Evolutionary conservation across 2,797 vertebrate genomes (phyloP).

Genomic region (Sebastes steindachneri): DNA sequence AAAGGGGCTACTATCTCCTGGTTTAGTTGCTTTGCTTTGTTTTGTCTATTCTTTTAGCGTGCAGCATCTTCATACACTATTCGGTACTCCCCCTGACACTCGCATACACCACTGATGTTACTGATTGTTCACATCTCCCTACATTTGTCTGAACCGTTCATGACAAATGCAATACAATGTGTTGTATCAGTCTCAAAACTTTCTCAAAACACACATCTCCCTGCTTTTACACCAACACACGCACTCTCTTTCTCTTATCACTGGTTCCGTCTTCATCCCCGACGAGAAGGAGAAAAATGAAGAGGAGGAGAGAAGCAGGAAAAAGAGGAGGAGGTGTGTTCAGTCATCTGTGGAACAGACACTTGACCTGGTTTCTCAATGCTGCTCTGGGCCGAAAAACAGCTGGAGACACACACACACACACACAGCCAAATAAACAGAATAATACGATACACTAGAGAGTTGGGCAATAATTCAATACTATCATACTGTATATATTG

Average conservation of each 20-base stretch:
- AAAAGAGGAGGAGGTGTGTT: constrained; percentile 24
- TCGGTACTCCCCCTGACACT: neutral
- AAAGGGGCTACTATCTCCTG: neutral
- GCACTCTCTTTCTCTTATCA: neutral
- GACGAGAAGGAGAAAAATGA: neutral
- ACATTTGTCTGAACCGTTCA: neutral
- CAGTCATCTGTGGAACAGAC: constrained; percentile 61
- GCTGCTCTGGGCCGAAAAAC: constrained; percentile 44
- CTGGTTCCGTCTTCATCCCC: neutral
- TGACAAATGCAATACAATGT: neutral
- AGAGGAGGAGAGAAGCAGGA: neutral
- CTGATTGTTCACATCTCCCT: neutral
- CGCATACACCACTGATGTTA: neutral
- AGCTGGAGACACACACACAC: constrained; percentile 36
- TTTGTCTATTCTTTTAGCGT: neutral
- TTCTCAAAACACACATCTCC: neutral
- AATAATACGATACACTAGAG: neutral
- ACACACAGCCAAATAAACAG: neutral
- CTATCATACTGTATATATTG: neutral
- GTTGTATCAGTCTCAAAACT: neutral
- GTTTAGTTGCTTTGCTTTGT: neutral
- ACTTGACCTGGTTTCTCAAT: constrained; percentile 76
- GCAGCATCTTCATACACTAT: neutral
- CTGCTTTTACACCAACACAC: neutral
- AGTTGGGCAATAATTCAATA: neutral